Conservation (phyloP, 2,888 invertebrate genomes). For the Eupithecia pulchellata region DNA sequence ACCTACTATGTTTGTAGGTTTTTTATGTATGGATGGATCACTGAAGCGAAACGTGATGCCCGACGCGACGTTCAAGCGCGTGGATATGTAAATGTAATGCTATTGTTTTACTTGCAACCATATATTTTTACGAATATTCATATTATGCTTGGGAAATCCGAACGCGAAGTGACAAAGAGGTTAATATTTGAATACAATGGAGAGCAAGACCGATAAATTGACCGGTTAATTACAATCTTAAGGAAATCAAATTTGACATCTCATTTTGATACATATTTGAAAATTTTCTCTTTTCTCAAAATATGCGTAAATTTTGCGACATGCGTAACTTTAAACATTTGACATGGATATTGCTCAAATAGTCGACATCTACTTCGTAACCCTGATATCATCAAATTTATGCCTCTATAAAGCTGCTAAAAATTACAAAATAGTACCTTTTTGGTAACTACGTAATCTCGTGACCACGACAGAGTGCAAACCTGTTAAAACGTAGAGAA, state of each 20-base stretch:
- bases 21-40: background rate
- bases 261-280: background rate
- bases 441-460: too few relatives aligned
- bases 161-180: slow-evolving; percentile 8
- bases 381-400: background rate
- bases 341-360: background rate
- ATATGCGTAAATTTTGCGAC: background rate
- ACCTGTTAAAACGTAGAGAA: too few relatives aligned
- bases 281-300: background rate
- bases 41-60: background rate
- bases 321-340: too few relatives aligned
- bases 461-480: too few relatives aligned
- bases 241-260: background rate
- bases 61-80: slow-evolving; percentile 2
- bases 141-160: slow-evolving; percentile 34
- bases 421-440: background rate
- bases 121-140: slow-evolving; percentile 20
- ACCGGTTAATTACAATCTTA: slow-evolving; percentile 3
- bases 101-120: slow-evolving; percentile 19
- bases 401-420: background rate
- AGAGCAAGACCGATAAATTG: slow-evolving; percentile 5
- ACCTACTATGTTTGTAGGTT: background rate
- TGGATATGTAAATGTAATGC: background rate
- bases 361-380: background rate
- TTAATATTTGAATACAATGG: slow-evolving; percentile 41